These are phyloP conservation scores for Tipula lateralis DNA, from an alignment of 2,888 invertebrate genomes.

Conservation along the genomic window DNA sequence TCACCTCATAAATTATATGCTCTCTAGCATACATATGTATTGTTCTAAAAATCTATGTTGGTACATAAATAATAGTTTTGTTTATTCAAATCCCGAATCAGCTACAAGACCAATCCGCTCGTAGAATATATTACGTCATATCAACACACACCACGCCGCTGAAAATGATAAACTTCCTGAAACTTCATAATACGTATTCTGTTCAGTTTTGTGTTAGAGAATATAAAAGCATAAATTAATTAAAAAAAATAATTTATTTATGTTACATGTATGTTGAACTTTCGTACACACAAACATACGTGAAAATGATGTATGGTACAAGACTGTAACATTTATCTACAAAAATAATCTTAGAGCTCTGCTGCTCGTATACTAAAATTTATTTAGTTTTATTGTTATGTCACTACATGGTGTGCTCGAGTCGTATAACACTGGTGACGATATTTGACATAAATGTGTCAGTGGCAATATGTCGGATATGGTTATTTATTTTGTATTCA, in stretches of 20 bases:
- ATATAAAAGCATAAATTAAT: constrained; percentile 4
- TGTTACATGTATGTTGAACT: not conserved
- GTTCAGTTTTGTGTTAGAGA: not conserved
- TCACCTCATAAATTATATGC: too few relatives aligned
- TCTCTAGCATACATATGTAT: too few relatives aligned
- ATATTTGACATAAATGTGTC: not conserved
- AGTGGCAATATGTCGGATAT: not conserved
- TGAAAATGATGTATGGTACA: not conserved
- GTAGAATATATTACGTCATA: not conserved
- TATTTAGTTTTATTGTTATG: not conserved
- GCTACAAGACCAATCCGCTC: too few relatives aligned
- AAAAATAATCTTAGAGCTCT: not conserved
- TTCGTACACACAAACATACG: not conserved
- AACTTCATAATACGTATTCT: not conserved
- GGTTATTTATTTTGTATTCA: not conserved
- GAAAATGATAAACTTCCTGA: not conserved
- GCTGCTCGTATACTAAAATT: not conserved
- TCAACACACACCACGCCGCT: not conserved
- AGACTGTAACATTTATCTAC: not conserved
- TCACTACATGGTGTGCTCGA: not conserved
- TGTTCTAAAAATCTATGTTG: too few relatives aligned
- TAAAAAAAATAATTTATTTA: not conserved
- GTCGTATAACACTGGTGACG: not conserved
- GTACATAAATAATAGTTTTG: too few relatives aligned
- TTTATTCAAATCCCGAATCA: too few relatives aligned